Evolutionary conservation across 2,888 invertebrate genomes (phyloP), one percentile per base, ranked within the genome.

Genomic region (Leucozona laternaria): DNA sequence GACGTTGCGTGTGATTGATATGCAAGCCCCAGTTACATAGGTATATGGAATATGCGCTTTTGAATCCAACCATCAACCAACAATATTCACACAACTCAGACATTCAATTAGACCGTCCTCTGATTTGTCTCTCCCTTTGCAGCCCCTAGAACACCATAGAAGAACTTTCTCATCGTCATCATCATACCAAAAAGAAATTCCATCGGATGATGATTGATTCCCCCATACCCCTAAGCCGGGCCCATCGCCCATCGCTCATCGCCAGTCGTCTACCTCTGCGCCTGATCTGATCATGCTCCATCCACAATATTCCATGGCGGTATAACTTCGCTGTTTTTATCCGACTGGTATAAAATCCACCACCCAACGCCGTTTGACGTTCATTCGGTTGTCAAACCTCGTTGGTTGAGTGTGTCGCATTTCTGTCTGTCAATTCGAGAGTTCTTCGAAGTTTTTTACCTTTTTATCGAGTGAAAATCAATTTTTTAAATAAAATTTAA

Each of bases 351-450:
- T 86, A 86, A 86, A 82, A 86, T 34, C 40, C 57, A 64, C 73
- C 78, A 68, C 40, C 72, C 53, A 55, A 66, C 53, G 28, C 43
- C 48, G 53, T 72, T 58, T 64, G 55, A 72, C 77, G 81, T 75
- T 86, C 86, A 86, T 82, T 86, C 81, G 58, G 68, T 82, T 82
- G 73, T 77, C 82, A 78, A 78, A 78, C 48, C 62, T 78, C 68
- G 82, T 82, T 50, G 53, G 53, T 60, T 53, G 68, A 60, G 68
- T 8, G 6, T 75, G 40, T 28, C 68, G 34, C 13, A 11, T 17
- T 2, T 31, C n/a, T 34, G 20, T 15, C 15, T 58, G 66, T 78
- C 55, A 77, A n/a, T 37, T 70, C 17, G 13, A 31, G 31, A 57
- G 45, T 68, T 31, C 25, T 75, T 82, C 70, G 70, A 57, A 57